Evolutionary conservation across 2,113 vertebrate species (phyloP).

Genomic region (Steatornis caripensis): DNA sequence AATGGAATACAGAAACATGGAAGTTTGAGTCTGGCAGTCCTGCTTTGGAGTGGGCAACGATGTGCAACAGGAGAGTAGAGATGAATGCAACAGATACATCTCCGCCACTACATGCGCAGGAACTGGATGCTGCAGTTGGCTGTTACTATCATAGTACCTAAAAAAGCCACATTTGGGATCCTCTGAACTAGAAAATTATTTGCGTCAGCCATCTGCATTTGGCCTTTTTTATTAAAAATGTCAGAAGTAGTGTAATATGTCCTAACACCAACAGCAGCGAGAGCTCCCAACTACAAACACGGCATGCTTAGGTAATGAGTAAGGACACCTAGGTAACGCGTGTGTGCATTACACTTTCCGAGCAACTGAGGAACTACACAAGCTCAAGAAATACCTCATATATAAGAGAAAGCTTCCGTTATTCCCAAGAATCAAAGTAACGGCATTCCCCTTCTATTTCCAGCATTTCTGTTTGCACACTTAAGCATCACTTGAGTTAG

Average conservation of each 20-base stretch:
- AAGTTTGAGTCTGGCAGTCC: not conserved
- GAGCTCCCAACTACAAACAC: not conserved
- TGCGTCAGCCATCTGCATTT: not conserved
- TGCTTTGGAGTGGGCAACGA: fast-evolving
- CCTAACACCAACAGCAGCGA: not conserved
- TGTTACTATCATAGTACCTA: not conserved
- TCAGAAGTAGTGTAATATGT: too few relatives aligned
- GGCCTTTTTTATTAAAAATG: too few relatives aligned
- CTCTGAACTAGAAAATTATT: not conserved
- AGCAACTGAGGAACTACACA: not conserved
- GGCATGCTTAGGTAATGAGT: not conserved
- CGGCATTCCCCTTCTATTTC: not conserved
- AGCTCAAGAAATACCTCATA: not conserved
- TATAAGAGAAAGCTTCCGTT: not conserved
- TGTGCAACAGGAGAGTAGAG: not conserved
- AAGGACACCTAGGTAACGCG: not conserved
- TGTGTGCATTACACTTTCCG: not conserved
- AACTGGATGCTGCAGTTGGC: not conserved
- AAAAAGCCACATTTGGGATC: not conserved
- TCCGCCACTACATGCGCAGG: not conserved
- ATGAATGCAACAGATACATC: not conserved
- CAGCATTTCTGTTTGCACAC: not conserved
- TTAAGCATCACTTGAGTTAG: not conserved
- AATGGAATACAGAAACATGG: not conserved
- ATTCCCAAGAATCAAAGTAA: not conserved